phyloP scores from a whole-genome alignment of 1,140 invertebrate species.

The Drosophila repleta region DNA sequence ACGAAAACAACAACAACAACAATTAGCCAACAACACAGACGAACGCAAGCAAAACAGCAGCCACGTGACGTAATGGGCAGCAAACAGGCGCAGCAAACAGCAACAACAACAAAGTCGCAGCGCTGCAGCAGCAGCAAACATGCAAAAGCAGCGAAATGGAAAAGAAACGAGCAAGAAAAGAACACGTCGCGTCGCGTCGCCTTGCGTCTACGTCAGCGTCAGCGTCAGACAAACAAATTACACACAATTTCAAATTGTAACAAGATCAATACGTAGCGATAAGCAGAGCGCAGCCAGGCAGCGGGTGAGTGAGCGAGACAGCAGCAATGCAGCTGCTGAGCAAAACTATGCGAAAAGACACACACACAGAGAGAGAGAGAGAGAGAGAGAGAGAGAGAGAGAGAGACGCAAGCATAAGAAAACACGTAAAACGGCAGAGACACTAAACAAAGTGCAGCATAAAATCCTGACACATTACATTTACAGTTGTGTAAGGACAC shows the following conservation, averaged over 20 bases:
- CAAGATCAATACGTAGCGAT: slow-evolving; percentile 67
- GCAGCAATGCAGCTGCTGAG: slow-evolving; percentile 25
- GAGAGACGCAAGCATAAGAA: background rate
- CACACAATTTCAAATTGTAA: slow-evolving; percentile 69
- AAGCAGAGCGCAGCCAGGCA: slow-evolving; percentile 26
- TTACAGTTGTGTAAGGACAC: slow-evolving; percentile 74
- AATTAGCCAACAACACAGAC: slow-evolving; percentile 30
- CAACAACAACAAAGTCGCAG: slow-evolving; percentile 28
- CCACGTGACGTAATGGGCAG: slow-evolving; percentile 65
- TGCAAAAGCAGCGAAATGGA: slow-evolving; percentile 24
- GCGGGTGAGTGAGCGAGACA: slow-evolving; percentile 13
- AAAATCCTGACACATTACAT: slow-evolving; percentile 74
- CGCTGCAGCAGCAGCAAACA: slow-evolving; percentile 15
- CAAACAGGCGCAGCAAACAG: slow-evolving; percentile 35
- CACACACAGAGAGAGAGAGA: slow-evolving; percentile 1
- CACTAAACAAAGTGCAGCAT: slow-evolving; percentile 42
- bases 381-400: slow-evolving; percentile 9
- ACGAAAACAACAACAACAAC: slow-evolving; percentile 12
- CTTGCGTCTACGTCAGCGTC: slow-evolving; percentile 20
- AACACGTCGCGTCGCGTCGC: slow-evolving; percentile 15
- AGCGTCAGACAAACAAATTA: slow-evolving; percentile 69
- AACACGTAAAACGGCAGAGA: slow-evolving; percentile 9
- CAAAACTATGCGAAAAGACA: slow-evolving; percentile 41
- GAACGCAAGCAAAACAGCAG: slow-evolving; percentile 26
- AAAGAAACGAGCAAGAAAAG: slow-evolving; percentile 25